Base-by-base conservation (phyloP, 2,888 invertebrate genomes). In the Deladenus siricidicola region DNA sequence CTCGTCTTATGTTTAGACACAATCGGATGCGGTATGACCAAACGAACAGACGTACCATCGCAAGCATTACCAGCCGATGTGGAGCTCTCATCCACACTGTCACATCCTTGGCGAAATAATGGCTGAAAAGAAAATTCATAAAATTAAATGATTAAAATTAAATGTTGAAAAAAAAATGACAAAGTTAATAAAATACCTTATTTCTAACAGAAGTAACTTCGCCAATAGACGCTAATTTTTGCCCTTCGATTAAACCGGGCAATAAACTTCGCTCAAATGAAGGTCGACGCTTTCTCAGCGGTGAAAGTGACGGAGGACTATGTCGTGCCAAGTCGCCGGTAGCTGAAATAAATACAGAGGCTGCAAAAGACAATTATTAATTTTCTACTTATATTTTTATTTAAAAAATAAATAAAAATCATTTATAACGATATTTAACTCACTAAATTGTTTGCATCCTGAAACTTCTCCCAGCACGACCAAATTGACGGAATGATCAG, bases 401-500 rank as follows among this genome's bases (percentile, higher is more conserved):
- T 29, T 21, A 29, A 17, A 44, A 1, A 44, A 44, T 10, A 6
- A 6, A 44, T n/a, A n/a, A n/a, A n/a, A n/a, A n/a, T n/a, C n/a
- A n/a, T n/a, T n/a, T n/a, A 6, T 29, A 14, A 44, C 47, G 17
- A n/a, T 4, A 2, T 0, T n/a, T 4, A 4, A 21, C 24, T n/a
- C 14, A 54, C 60, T 43, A 19, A n/a, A 53, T 21, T 39, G 30
- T 52, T 61, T 47, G n/a, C 29, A 53, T 39, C 63, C 66, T 23
- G 67, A 64, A 21, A 77, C 66, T 55, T 77, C 76, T 49, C 70
- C 73, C 43, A 77, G 59, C 2, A 74, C 76, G 17, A 77, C 76
- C 34, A 77, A 60, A 60, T 77, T 77, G n/a, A 77, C 75, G 6
- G 70, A 63, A 43, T 70, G 62, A 57, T 73, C 74, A 30, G 73